Conservation (phyloP, 2,113 vertebrate species). For the Raphicerus campestris region DNA sequence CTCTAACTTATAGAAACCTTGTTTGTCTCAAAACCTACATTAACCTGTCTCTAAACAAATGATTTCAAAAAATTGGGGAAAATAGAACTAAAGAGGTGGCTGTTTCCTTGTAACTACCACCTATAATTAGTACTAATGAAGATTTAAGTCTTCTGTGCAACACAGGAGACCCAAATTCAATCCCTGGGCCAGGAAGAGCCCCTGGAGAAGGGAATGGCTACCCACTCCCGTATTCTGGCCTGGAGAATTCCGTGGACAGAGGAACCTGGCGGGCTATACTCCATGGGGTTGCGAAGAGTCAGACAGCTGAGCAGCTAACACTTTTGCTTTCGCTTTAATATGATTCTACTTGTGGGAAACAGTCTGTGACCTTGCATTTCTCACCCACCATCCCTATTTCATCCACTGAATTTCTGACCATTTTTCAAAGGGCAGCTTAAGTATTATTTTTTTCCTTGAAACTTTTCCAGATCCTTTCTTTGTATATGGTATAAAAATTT, state of each 20-base stretch:
- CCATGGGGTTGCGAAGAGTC: neutral
- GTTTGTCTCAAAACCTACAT: conserved; percentile 28
- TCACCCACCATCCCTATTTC: neutral
- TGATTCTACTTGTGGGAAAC: conserved; percentile 9
- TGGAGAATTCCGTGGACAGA: neutral
- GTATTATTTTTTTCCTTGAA: neutral
- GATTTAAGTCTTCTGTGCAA: conserved; percentile 6
- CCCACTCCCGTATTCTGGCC: neutral
- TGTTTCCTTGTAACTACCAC: neutral
- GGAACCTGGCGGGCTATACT: neutral
- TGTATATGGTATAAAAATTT: neutral
- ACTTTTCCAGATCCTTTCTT: neutral
- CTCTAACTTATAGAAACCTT: neutral
- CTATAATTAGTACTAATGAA: neutral
- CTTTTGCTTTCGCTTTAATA: neutral
- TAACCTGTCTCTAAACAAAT: conserved; percentile 20
- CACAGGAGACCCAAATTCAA: neutral
- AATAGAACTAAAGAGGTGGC: neutral
- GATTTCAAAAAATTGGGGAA: neutral
- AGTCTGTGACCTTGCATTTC: neutral
- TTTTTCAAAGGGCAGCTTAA: neutral
- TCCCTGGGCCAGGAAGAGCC: neutral
- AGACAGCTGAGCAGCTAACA: neutral
- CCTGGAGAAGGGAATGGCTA: neutral
- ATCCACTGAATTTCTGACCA: neutral